Evolutionary conservation across 2,888 invertebrate species (phyloP).

Genomic region (Agonum fuliginosum): DNA sequence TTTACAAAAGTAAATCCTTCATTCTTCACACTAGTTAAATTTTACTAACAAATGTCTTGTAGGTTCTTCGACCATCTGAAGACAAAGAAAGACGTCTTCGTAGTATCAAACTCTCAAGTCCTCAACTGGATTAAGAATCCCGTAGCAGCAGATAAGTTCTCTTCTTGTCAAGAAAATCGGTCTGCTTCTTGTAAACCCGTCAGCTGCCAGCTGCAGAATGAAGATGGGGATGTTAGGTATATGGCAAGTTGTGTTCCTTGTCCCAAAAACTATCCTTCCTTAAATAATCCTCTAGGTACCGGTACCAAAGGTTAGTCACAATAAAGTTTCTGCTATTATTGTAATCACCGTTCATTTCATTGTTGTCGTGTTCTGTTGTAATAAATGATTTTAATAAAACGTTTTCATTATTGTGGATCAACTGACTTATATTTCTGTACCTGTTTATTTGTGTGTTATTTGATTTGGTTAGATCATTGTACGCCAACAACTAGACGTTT

Average conservation of each 20-base stretch:
- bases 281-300: conserved; percentile 71
- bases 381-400: conserved; percentile 6
- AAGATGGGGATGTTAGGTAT: conserved; percentile 66
- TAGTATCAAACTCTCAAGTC: conserved; percentile 71
- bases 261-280: conserved; percentile 72
- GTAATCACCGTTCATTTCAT: too few relatives aligned
- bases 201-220: conserved; percentile 66
- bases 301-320: too few relatives aligned
- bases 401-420: too few relatives aligned
- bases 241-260: conserved; percentile 72
- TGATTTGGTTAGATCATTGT: too few relatives aligned
- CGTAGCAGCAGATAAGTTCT: conserved; percentile 65
- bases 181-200: conserved; percentile 63
- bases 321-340: too few relatives aligned
- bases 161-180: conserved; percentile 62
- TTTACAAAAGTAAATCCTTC: conserved; percentile 60
- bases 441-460: too few relatives aligned
- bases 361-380: conserved; percentile 22
- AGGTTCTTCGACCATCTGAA: conserved; percentile 70
- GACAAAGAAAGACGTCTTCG: conserved; percentile 69
- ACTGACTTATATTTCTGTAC: too few relatives aligned
- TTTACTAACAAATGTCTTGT: too few relatives aligned
- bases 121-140: conserved; percentile 72
- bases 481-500: too few relatives aligned
- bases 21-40: background rate